Evolutionary conservation across 2,113 vertebrate species (phyloP), one percentile per base, ranked within the genome.

Genomic region (Brachyhypopomus gauderio): DNA sequence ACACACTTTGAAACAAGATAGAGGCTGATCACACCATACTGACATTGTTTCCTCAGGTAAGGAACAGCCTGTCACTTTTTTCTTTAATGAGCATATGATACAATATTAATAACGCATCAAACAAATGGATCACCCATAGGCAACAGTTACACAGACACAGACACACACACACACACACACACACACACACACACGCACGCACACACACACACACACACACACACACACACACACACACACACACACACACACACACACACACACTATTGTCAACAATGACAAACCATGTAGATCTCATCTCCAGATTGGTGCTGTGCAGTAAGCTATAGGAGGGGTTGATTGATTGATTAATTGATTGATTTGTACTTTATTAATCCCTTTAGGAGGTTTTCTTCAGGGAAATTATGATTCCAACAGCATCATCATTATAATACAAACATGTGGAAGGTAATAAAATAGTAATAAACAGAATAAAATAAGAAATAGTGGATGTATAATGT

Each of bases 91-190:
- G 82, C 84, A 55, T 77, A 60, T 62, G 71, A 82, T 89, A 82
- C 76, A 85, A 85, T 85, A 88, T 88, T 89, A 84, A 89, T 85
- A 77, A 84, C 83, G 72, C 75, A 83, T 80, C 83, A 88, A 87
- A 75, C 73, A 83, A 62, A 76, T 79, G 86, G 38, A 77, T 75
- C 27, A 83, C 85, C 82, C 23, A 12, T 36, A 81, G 85, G 60
- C 38, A 27, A 85, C 64, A 75, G 64, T 87, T 56, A 80, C n/a
- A n/a, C n/a, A n/a, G n/a, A n/a, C n/a, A n/a, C n/a, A n/a, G n/a
- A 58, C 64, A 64, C 63, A 59, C 73, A 64, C 66, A 82, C 38
- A 66, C 56, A 84, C 20, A 78, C 66, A 70, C 66, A 78, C n/a
- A 23, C 52, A 70, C n/a, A 25, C 36, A 58, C 64, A 64, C 63